These are phyloP conservation scores for Hassar affinis DNA, from an alignment of 2,113 vertebrate genomes.

Conservation along the genomic window DNA sequence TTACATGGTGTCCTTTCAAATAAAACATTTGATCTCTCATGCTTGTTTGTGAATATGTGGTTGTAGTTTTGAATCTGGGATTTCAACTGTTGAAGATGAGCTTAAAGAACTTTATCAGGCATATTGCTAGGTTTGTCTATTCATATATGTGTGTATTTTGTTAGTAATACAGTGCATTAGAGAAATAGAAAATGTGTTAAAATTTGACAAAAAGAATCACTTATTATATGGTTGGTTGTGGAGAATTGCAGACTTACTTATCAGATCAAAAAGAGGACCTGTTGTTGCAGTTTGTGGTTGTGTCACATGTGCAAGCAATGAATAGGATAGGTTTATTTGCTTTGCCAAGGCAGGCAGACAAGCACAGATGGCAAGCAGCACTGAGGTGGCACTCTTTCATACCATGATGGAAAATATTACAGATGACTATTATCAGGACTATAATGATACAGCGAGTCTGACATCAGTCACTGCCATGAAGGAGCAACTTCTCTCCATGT, in stretches of 20 bases:
- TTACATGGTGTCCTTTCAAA: neutral
- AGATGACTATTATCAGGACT: neutral
- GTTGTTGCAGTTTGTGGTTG: constrained; percentile 58
- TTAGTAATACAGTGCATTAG: neutral
- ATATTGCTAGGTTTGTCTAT: neutral
- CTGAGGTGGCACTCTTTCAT: constrained; percentile 32
- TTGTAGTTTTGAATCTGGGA: neutral
- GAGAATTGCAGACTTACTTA: constrained; percentile 14
- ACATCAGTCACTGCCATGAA: fast-evolving
- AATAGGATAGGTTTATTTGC: constrained; percentile 25
- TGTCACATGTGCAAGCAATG: constrained; percentile 41
- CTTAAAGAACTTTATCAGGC: neutral
- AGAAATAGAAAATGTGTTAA: neutral
- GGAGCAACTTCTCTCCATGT: constrained; percentile 50
- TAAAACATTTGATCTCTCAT: neutral
- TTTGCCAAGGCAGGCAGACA: constrained; percentile 20
- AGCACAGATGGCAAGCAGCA: constrained; percentile 36
- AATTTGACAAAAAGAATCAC: constrained; percentile 13
- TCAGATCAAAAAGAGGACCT: constrained; percentile 25
- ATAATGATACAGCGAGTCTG: neutral
- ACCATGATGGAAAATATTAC: constrained; percentile 46
- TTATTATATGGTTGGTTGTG: constrained; percentile 49
- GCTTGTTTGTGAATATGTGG: neutral
- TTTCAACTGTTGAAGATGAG: neutral
- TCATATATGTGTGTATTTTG: neutral